Evolutionary conservation across 2,113 vertebrate species (phyloP), one percentile per base, ranked within the genome.

Genomic region (Anthoscopus minutus): DNA sequence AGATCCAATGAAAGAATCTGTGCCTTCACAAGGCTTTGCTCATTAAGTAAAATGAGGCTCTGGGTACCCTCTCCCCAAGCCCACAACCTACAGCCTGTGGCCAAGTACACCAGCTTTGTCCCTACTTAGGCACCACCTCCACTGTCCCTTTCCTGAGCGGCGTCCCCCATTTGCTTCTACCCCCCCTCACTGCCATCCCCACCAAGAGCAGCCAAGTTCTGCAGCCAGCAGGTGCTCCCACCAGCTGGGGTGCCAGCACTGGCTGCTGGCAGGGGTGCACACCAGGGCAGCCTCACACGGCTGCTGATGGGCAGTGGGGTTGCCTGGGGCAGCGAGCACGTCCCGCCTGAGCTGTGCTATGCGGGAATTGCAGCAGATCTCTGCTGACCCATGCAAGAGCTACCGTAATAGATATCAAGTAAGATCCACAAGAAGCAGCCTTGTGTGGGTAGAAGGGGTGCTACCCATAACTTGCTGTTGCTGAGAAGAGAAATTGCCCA

Each of bases 1-100:
- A 78, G n/a, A 74, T 72, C 92, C 93, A 92, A 24, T 37, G 76
- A 95, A 96, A 15, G 9, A 93, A 91, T 48, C 66, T 33, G 17
- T 35, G 66, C 67, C 57, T 85, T 94, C 79, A 50, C 76, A 72
- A 64, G 45, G 47, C 62, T 69, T 88, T 9, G 9, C 51, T 95
- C 85, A 91, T 76, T 81, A 91, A 86, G 92, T 11, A 38, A 91
- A 95, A 92, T 1, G 17, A 95, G 80, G 48, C 37, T 91, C 40
- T 10, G 3, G 25, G 25, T 91, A 56, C 28, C n/a, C n/a, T 50
- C 45, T 88, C 57, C 53, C 45, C 3, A 5, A 61, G 37, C 65
- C 77, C 67, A 54, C 45, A 81, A 30, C 21, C 42, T 20, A 3
- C n/a, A 61, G 78, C 40, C 54, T 2, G 0, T 10, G 37, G 67